Evolutionary conservation across 2,113 vertebrate species (phyloP), one percentile per base, ranked within the genome.

Genomic region (Mola mola): DNA sequence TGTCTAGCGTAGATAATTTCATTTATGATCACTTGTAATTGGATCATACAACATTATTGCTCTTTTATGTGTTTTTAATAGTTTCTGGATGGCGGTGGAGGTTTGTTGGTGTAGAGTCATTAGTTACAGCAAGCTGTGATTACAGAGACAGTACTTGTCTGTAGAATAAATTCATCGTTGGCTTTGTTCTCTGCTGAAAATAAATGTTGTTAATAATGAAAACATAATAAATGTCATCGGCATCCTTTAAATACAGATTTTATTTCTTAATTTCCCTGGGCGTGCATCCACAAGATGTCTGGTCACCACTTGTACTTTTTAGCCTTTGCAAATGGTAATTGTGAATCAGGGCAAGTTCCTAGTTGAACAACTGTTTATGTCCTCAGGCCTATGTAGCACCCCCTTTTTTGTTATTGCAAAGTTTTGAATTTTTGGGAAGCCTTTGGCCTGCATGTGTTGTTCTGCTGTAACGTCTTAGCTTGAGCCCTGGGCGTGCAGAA

Each of bases 11-110:
- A 2, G 37, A 40, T 51, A 58, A 75, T 74, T 57, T 43, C 16
- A 15, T 41, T 68, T 71, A 69, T 82, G 63, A 81, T 82, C 66
- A 34, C 36, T 58, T 61, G 20, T 61, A 79, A 80, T 75, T 69
- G 55, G 52, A 79, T 68, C 49, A 58, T 47, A 59, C 49, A 43
- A 37, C 4, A 5, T 10, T 52, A 42, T 58, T 64, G 58, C 63
- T 72, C 56, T 72, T 84, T 78, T 70, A 70, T 75, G 49, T 73
- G 59, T 21, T 67, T 82, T 64, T 75, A 72, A 72, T 77, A 52
- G 61, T 42, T 75, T 78, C 58, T 66, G 69, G 59, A 56, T 40
- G 44, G 66, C 34, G 16, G 26, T 25, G 34, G 49, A 6, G 40
- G 31, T 52, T 59, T 13, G 62, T 63, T 66, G 63, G 53, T 67